Evolutionary conservation across 2,888 invertebrate species (phyloP).

Genomic region (Pachymerium ferrugineum): DNA sequence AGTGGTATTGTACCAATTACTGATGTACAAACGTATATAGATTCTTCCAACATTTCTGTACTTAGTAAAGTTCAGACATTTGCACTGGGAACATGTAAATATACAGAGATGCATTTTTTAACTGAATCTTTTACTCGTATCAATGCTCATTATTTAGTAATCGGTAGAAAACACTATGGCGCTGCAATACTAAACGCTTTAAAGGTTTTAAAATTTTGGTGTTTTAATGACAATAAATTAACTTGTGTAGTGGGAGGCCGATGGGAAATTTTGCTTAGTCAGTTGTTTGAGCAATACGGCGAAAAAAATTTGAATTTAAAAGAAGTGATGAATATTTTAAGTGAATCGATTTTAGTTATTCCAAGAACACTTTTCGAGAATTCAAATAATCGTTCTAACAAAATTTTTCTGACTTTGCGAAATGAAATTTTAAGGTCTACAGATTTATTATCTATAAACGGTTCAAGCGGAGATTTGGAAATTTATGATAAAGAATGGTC

Average conservation of each 20-base stretch:
- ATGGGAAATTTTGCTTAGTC: conserved; percentile 4
- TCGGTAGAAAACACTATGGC: not conserved
- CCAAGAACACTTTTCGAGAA: not conserved
- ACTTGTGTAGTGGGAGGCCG: not conserved
- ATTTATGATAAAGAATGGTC: not conserved
- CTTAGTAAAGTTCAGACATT: not conserved
- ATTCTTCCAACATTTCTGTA: not conserved
- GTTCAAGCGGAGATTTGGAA: not conserved
- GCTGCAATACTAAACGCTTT: not conserved
- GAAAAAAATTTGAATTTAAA: not conserved
- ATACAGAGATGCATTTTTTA: not conserved
- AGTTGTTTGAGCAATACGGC: not conserved
- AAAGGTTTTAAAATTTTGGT: not conserved
- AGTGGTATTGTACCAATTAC: not conserved
- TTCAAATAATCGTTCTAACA: not conserved
- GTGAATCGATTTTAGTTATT: not conserved
- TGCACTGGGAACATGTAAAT: not conserved
- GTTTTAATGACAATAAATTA: not conserved
- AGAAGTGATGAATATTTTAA: not conserved
- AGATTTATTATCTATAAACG: not conserved
- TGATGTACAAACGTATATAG: not conserved
- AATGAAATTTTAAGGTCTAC: not conserved
- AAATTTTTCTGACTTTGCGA: not conserved
- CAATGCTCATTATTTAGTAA: too few relatives aligned
- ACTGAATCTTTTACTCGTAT: not conserved